These are phyloP conservation scores for Plutomurus gul DNA, from an alignment of 1,140 invertebrate genomes.

Conservation along the genomic window DNA sequence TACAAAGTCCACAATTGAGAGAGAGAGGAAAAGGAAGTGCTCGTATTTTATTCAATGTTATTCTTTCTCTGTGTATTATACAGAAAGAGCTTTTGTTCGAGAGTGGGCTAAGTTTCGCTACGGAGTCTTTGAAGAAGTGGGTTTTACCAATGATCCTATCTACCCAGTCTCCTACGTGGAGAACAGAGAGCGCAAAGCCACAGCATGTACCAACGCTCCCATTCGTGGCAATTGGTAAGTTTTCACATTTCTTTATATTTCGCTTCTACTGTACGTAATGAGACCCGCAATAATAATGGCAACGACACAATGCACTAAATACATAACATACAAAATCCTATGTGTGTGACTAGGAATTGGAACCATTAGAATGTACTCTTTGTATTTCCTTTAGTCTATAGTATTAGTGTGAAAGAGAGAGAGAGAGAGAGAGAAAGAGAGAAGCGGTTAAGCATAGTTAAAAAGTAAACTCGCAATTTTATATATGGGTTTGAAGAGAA, in stretches of 20 bases:
- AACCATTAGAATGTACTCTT: too few species aligned
- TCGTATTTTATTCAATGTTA: constrained; percentile 25
- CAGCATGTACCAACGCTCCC: constrained; percentile 61
- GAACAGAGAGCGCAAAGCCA: constrained; percentile 57
- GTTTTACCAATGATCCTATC: constrained; percentile 64
- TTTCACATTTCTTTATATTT: constrained; percentile 1
- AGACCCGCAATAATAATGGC: too few species aligned
- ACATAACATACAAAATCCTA: too few species aligned
- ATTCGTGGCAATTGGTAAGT: constrained; percentile 59
- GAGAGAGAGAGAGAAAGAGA: too few species aligned
- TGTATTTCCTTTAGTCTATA: too few species aligned
- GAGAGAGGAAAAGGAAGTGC: neutral
- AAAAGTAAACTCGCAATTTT: too few species aligned
- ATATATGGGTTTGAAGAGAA: too few species aligned
- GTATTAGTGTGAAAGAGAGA: too few species aligned
- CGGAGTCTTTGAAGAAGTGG: constrained; percentile 72
- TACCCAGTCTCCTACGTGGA: constrained; percentile 59
- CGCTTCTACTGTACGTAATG: too few species aligned
- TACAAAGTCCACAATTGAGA: neutral
- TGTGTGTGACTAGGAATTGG: too few species aligned
- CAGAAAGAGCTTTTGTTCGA: constrained; percentile 64
- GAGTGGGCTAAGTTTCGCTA: constrained; percentile 72
- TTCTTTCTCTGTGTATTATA: constrained; percentile 6
- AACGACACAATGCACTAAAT: too few species aligned
- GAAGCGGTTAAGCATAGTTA: too few species aligned